Conservation (phyloP, 2,797 vertebrate genomes). For the Amblyraja radiata region DNA sequence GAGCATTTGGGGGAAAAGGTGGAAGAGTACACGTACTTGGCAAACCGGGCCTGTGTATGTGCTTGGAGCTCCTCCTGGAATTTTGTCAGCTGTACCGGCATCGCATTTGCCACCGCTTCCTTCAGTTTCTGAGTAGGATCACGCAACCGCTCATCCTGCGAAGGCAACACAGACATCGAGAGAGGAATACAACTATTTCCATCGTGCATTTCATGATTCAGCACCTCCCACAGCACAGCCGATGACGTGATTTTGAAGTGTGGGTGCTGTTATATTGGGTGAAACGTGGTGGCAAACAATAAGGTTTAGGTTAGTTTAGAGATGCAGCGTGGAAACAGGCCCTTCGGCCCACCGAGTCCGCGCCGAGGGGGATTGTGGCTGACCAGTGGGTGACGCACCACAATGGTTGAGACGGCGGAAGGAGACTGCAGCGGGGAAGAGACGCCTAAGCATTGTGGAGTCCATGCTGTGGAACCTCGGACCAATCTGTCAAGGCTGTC, state of each 20-base stretch:
- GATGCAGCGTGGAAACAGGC: no score
- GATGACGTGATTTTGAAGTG: background rate
- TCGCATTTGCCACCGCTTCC: constrained; percentile 84
- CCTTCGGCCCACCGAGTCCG: no score
- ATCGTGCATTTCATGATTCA: background rate
- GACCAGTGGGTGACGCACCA: no score
- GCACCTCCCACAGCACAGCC: background rate
- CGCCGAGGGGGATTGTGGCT: no score
- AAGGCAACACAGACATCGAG: background rate
- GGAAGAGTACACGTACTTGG: constrained; percentile 68
- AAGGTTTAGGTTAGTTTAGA: no score
- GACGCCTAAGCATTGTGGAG: no score
- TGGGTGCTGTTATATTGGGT: background rate
- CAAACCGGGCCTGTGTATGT: constrained; percentile 77
- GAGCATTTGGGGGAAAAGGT: background rate
- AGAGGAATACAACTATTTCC: background rate
- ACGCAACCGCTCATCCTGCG: constrained; percentile 83
- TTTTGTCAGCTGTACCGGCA: constrained; percentile 90
- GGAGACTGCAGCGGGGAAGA: no score
- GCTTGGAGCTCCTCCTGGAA: constrained; percentile 91
- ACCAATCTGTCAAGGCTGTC: no score
- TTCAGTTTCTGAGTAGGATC: constrained; percentile 88
- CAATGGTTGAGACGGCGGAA: no score
- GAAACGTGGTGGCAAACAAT: background rate
- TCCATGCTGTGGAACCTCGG: no score